phyloP scores from a whole-genome alignment of 1,140 invertebrate species.

The Bombus breviceps region DNA sequence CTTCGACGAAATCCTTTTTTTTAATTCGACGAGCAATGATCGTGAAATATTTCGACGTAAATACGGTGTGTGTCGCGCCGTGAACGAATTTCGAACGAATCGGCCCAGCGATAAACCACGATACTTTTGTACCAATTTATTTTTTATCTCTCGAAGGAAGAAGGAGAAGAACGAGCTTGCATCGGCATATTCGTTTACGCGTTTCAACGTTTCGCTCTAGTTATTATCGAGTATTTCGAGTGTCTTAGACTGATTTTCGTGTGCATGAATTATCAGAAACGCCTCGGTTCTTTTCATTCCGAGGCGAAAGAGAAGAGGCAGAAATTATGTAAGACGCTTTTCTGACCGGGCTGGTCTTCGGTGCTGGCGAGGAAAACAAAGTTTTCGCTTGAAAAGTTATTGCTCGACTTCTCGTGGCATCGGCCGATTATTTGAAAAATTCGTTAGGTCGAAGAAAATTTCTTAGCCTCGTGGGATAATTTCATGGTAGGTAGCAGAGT shows the following conservation, averaged over 20 bases:
- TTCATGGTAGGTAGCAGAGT: slow-evolving; percentile 2
- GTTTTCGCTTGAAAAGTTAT: slow-evolving; percentile 9
- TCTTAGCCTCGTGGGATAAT: neutral
- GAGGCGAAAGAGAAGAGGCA: neutral
- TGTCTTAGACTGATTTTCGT: neutral
- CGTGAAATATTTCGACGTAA: neutral
- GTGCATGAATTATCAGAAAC: slow-evolving; percentile 5
- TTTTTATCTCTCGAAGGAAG: no score
- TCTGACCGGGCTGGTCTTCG: neutral
- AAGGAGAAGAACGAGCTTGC: neutral
- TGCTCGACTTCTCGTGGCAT: slow-evolving; percentile 23
- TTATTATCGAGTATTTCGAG: slow-evolving; percentile 20
- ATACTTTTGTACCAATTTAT: no score
- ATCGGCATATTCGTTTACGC: no score
- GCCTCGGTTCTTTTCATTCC: neutral
- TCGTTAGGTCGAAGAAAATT: slow-evolving; percentile 29
- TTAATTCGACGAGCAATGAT: neutral
- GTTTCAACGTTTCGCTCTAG: neutral
- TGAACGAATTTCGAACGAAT: neutral
- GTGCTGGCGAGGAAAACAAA: no score
- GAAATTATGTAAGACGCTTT: neutral
- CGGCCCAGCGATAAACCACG: neutral
- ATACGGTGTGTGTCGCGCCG: neutral
- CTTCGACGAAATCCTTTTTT: neutral
- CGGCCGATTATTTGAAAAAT: slow-evolving; percentile 44